A percentile compares a stretch with the other conserved stretches of the same genome.
These are phyloP conservation scores for Drosophila trapezifrons DNA, from an alignment of 1,140 invertebrate species.

Conservation along the genomic window DNA sequence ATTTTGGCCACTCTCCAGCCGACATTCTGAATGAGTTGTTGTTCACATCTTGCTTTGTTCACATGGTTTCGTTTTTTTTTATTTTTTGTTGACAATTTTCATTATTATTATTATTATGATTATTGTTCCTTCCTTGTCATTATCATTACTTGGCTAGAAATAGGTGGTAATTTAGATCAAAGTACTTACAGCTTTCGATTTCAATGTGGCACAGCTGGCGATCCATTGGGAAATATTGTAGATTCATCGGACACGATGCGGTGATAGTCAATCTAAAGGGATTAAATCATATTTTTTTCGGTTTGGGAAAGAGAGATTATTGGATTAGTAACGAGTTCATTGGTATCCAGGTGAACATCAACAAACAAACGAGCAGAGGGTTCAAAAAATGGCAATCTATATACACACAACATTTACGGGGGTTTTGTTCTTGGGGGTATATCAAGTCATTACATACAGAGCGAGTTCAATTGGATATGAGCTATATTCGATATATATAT, in stretches of 20 bases:
- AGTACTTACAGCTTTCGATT: slow-evolving; percentile 98
- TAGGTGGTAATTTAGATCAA: slow-evolving; percentile 48
- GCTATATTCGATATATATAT: slow-evolving; percentile 54
- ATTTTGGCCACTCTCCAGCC: slow-evolving; percentile 57
- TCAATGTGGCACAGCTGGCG: slow-evolving; percentile 98
- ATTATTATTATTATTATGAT: slow-evolving; percentile 23
- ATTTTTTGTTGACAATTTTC: slow-evolving; percentile 44
- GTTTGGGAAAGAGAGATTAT: slow-evolving; percentile 34
- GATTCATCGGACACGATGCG: slow-evolving; percentile 98
- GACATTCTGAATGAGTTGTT: slow-evolving; percentile 79
- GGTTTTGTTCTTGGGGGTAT: slow-evolving; percentile 6
- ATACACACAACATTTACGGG: slow-evolving; percentile 55
- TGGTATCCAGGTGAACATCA: slow-evolving; percentile 26
- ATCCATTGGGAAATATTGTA: slow-evolving; percentile 99
- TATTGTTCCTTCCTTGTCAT: slow-evolving; percentile 20
- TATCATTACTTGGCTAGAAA: slow-evolving; percentile 21
- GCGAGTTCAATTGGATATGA: slow-evolving; percentile 83
- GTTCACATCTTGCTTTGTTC: slow-evolving; percentile 49
- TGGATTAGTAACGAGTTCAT: slow-evolving; percentile 50
- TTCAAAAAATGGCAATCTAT: slow-evolving; percentile 42
- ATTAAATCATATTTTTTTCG: slow-evolving; percentile 24
- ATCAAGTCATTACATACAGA: slow-evolving; percentile 66
- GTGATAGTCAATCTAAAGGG: slow-evolving; percentile 95
- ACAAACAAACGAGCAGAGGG: slow-evolving; percentile 62
- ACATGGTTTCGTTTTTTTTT: slow-evolving; percentile 24